Evolutionary conservation across 2,113 vertebrate genomes (phyloP).

Genomic region (Suricata suricatta): DNA sequence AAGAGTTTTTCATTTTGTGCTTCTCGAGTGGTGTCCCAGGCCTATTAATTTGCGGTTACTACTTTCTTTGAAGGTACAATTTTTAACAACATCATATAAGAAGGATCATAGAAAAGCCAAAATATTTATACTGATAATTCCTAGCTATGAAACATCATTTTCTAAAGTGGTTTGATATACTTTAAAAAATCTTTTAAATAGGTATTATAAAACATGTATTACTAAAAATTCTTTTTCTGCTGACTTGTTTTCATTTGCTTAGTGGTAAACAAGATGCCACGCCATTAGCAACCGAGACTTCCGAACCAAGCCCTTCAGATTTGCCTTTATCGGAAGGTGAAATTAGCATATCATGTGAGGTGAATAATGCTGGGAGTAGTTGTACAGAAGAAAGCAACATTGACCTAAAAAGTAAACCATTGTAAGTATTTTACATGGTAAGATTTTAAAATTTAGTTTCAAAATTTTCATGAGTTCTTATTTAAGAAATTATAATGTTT

Average conservation of each 20-base stretch:
- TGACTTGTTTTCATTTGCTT: constrained; percentile 45
- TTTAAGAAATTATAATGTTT: background rate
- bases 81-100: background rate
- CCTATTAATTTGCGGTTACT: background rate
- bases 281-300: background rate
- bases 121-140: background rate
- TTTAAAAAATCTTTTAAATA: background rate
- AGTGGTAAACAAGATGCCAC: constrained; percentile 62
- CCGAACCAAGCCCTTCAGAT: background rate
- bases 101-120: background rate
- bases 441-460: constrained; percentile 26
- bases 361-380: constrained; percentile 23
- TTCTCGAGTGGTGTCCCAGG: background rate
- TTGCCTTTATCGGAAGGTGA: constrained; percentile 24
- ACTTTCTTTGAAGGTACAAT: background rate
- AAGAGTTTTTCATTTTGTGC: background rate
- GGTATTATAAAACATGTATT: background rate
- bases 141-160: background rate
- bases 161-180: background rate
- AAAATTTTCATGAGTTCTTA: background rate
- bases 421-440: constrained; percentile 79
- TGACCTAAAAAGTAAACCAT: constrained; percentile 59
- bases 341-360: background rate
- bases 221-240: background rate
- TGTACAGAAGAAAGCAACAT: constrained; percentile 37